A percentile compares a stretch with the other conserved stretches of the same genome.
Evolutionary conservation across 2,113 vertebrate genomes (phyloP).

Genomic region (Cariama cristata): DNA sequence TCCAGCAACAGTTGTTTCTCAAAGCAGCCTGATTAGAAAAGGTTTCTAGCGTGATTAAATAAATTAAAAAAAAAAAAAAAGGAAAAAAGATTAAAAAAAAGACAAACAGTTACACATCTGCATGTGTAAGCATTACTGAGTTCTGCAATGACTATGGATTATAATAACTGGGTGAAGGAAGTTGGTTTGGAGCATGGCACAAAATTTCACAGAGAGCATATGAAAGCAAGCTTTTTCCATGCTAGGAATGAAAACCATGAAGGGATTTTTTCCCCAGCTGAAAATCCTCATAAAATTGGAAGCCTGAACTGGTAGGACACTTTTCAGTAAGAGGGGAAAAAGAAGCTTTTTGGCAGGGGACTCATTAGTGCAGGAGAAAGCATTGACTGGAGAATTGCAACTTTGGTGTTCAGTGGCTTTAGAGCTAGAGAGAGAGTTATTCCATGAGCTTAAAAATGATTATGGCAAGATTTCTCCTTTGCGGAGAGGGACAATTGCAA

Average conservation of each 20-base stretch:
- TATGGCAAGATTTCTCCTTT: neutral
- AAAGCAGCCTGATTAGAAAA: neutral
- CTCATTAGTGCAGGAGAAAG: neutral
- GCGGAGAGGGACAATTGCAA: constrained; percentile 1
- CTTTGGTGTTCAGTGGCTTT: neutral
- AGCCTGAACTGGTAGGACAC: neutral
- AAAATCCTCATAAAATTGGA: constrained; percentile 1
- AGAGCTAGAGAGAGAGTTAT: neutral
- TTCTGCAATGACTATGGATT: neutral
- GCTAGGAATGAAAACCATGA: neutral
- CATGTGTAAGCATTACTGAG: neutral
- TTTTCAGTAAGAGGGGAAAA: neutral
- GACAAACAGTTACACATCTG: neutral
- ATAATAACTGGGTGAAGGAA: neutral
- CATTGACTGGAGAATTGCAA: neutral
- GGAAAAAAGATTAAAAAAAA: no score
- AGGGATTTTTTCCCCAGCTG: neutral
- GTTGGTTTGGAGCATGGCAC: neutral
- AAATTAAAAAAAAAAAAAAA: neutral
- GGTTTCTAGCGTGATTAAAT: neutral
- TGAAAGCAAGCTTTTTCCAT: neutral
- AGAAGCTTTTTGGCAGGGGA: neutral
- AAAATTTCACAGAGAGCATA: neutral
- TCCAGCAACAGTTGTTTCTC: neutral
- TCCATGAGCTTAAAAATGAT: neutral